Conservation (phyloP, 2,888 invertebrate species). For the Pherbina coryleti region DNA sequence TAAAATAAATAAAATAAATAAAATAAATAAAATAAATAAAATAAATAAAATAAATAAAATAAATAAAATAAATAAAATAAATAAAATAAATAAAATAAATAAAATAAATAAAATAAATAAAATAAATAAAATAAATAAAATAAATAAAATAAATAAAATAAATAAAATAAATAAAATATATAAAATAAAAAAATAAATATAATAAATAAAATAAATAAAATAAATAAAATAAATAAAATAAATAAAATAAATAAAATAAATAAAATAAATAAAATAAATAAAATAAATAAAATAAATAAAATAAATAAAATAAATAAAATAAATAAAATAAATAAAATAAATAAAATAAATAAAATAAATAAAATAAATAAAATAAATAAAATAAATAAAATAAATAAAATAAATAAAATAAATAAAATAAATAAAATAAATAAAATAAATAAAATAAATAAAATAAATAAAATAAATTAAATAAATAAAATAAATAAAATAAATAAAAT, state of each 20-base stretch:
- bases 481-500: too few relatives aligned
- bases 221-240: too few relatives aligned
- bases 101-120: slow-evolving; percentile 2
- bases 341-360: too few relatives aligned
- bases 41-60: neutral
- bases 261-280: slow-evolving; percentile 2
- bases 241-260: slow-evolving; percentile 2
- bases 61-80: slow-evolving; percentile 2
- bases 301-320: slow-evolving; percentile 2
- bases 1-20: slow-evolving; percentile 2
- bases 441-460: slow-evolving; percentile 2
- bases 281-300: slow-evolving; percentile 2
- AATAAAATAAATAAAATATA: neutral
- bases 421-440: slow-evolving; percentile 2
- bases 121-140: slow-evolving; percentile 2
- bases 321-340: slow-evolving; percentile 2
- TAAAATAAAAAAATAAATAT: neutral
- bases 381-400: slow-evolving; percentile 2
- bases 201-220: slow-evolving; percentile 2
- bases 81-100: too few relatives aligned
- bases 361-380: slow-evolving; percentile 2
- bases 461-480: neutral
- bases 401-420: slow-evolving; percentile 2
- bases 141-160: slow-evolving; percentile 2
- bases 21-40: slow-evolving; percentile 2